Evolutionary conservation across 2,797 vertebrate species (phyloP).

Genomic region (Malacoctenus gilli): DNA sequence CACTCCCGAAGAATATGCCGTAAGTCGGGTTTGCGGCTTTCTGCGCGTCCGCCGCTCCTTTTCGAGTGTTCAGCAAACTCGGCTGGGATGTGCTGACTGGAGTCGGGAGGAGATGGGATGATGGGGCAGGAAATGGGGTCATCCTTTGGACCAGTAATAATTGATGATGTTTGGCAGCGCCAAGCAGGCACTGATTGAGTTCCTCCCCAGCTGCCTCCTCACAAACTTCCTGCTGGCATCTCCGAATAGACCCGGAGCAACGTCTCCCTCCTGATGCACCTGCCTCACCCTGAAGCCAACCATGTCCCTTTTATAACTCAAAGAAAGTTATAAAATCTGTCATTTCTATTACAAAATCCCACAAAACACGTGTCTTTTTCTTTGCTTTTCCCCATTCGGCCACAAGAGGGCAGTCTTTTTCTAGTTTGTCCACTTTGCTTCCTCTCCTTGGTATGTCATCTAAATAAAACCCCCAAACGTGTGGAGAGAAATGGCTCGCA

Average conservation of each 20-base stretch:
- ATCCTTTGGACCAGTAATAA: slow-evolving; percentile 70
- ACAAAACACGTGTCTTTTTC: not conserved
- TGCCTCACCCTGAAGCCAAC: not conserved
- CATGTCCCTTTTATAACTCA: not conserved
- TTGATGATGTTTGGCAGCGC: slow-evolving; percentile 61
- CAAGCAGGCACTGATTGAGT: slow-evolving; percentile 20
- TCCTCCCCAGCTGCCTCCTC: slow-evolving; percentile 9
- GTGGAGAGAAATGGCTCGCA: not conserved
- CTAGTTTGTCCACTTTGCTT: not conserved
- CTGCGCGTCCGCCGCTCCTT: too few species aligned
- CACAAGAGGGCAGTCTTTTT: slow-evolving; percentile 60
- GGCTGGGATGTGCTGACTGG: slow-evolving; percentile 28
- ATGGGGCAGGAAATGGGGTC: slow-evolving; percentile 55
- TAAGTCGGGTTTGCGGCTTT: too few species aligned
- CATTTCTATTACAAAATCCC: not conserved
- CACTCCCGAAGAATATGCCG: slow-evolving; percentile 98
- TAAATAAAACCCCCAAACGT: not conserved
- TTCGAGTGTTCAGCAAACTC: slow-evolving; percentile 28
- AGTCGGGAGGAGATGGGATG: slow-evolving; percentile 27
- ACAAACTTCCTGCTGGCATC: slow-evolving; percentile 8
- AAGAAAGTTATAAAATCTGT: not conserved
- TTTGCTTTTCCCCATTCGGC: slow-evolving; percentile 1
- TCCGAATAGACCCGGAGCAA: too few species aligned
- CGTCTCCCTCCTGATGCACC: not conserved
- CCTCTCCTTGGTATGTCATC: not conserved